These are phyloP conservation scores for Oryzias curvinotus DNA, from an alignment of 2,113 vertebrate genomes.

Conservation along the genomic window DNA sequence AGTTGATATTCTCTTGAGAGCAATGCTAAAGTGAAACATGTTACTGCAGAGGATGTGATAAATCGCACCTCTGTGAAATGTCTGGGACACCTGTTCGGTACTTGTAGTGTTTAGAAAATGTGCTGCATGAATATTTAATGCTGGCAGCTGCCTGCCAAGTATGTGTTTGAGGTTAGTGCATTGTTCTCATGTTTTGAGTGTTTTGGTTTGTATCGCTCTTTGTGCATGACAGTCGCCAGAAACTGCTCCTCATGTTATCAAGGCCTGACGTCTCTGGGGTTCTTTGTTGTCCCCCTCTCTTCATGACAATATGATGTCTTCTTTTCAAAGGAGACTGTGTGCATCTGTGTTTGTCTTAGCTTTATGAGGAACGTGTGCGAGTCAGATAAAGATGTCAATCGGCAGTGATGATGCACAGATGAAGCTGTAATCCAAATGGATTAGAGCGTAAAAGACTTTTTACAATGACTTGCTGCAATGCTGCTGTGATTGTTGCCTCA, in stretches of 20 bases:
- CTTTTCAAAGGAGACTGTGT: constrained; percentile 24
- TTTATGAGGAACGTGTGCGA: background rate
- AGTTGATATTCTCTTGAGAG: background rate
- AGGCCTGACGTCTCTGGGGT: background rate
- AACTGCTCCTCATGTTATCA: constrained; percentile 17
- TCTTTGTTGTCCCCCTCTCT: background rate
- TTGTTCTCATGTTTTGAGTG: constrained; percentile 7
- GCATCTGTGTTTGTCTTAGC: constrained; percentile 5
- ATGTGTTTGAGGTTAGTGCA: constrained; percentile 3
- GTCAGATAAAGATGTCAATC: constrained; percentile 12
- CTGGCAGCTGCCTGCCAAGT: constrained; percentile 44
- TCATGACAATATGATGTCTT: constrained; percentile 6
- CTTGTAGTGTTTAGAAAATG: constrained; percentile 25
- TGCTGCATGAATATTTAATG: constrained; percentile 53
- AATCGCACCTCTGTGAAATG: constrained; percentile 20
- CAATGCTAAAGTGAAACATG: constrained; percentile 13
- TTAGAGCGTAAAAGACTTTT: background rate
- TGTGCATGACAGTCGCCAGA: constrained; percentile 20
- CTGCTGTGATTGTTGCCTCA: too few species aligned
- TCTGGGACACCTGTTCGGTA: constrained; percentile 31
- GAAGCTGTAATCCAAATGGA: background rate
- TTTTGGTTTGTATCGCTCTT: constrained; percentile 10
- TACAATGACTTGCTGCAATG: too few species aligned
- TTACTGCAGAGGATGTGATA: constrained; percentile 9
- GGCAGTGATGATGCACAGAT: background rate